phyloP scores from a whole-genome alignment of 2,113 vertebrate genomes.

The Rousettus leschenaultii region DNA sequence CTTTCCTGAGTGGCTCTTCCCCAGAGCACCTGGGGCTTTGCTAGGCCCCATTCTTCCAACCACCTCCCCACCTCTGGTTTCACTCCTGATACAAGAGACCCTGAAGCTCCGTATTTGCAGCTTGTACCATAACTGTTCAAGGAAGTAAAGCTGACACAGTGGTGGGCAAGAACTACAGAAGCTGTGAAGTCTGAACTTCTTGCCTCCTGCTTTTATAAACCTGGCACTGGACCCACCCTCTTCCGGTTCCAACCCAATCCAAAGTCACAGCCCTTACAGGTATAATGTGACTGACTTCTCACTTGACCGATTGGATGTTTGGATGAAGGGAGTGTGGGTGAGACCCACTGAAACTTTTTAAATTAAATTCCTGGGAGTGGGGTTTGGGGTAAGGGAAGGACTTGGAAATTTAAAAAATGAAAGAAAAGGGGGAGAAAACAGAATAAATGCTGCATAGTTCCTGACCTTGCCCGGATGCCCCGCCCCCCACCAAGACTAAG shows the following conservation, averaged over 20 bases:
- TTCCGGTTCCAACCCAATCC: neutral
- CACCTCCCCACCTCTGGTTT: fast-evolving
- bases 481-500: neutral
- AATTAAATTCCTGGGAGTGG: neutral
- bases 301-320: neutral
- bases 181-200: neutral
- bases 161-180: neutral
- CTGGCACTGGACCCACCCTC: neutral
- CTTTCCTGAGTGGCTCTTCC: too few relatives aligned
- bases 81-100: neutral
- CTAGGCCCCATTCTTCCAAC: too few relatives aligned
- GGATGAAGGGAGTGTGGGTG: neutral
- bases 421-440: too few relatives aligned
- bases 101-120: neutral
- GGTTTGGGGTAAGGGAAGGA: neutral
- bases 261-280: neutral
- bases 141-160: neutral
- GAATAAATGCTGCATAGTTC: neutral
- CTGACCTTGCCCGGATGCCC: neutral
- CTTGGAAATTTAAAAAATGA: neutral
- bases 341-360: neutral
- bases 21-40: neutral
- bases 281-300: neutral
- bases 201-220: neutral
- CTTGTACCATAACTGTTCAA: too few relatives aligned